Percentiles rank a stretch among this genome's conserved stretches.
phyloP scores from a whole-genome alignment of 2,888 invertebrate genomes.

The Globia sparganii region DNA sequence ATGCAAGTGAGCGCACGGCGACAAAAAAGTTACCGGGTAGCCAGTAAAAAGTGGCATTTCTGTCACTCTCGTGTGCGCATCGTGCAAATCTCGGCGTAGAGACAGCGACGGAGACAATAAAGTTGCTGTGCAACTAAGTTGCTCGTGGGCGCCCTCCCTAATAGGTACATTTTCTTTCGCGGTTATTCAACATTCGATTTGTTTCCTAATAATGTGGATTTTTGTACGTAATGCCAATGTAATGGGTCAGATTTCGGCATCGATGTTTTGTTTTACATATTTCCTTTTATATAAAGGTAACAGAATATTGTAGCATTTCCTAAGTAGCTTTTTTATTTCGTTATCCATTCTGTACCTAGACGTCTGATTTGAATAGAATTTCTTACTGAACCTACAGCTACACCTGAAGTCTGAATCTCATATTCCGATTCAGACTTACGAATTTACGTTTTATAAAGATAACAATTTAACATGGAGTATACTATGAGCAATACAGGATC shows the following conservation, averaged over 20 bases:
- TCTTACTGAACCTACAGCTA: neutral
- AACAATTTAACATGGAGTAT: neutral
- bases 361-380: neutral
- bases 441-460: no score
- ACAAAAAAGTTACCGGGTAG: no score
- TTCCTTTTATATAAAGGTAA: neutral
- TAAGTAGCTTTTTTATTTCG: neutral
- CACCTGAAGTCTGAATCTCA: no score
- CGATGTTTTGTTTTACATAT: neutral
- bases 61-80: no score
- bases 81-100: no score
- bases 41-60: no score
- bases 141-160: no score
- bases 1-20: no score
- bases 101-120: no score
- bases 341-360: neutral
- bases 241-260: neutral
- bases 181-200: slow-evolving; percentile 16
- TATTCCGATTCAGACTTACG: neutral
- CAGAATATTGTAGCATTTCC: neutral
- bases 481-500: neutral
- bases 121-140: no score
- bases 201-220: neutral
- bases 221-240: neutral
- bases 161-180: slow-evolving; percentile 22